Evolutionary conservation across 92 coral and sea anemone genomes (phyloP).

Genomic region (Chrysogorgia sp.): DNA sequence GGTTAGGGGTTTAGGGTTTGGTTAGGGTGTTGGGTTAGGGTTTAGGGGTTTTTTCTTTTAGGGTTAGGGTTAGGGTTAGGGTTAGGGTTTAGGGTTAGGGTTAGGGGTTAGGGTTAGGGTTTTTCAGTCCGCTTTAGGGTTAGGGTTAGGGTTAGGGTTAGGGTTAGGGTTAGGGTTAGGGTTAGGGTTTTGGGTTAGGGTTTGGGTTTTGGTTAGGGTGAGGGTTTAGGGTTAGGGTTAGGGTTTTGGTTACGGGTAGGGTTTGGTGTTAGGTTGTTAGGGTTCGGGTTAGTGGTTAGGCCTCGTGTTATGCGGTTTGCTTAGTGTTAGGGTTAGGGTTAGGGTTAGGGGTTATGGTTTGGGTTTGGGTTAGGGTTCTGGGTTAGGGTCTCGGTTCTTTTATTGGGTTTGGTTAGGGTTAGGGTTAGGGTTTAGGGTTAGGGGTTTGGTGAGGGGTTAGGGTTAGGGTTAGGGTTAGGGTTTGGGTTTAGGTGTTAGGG

Average conservation of each 20-base stretch:
- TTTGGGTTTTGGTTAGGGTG: slow-evolving; percentile 29
- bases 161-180: slow-evolving; percentile 40
- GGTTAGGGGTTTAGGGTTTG: slow-evolving; percentile 46
- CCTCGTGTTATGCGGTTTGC: slow-evolving; percentile 16
- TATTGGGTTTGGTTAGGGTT: slow-evolving; percentile 49
- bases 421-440: slow-evolving; percentile 48
- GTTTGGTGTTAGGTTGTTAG: slow-evolving; percentile 40
- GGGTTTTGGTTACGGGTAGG: slow-evolving; percentile 34
- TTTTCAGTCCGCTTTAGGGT: slow-evolving; percentile 21
- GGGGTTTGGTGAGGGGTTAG: slow-evolving; percentile 24
- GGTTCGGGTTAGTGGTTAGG: slow-evolving; percentile 44
- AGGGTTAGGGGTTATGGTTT: slow-evolving; percentile 48
- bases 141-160: slow-evolving; percentile 42
- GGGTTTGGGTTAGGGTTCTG: slow-evolving; percentile 56
- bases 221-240: slow-evolving; percentile 42
- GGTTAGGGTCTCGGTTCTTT: too few species aligned
- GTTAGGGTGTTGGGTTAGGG: slow-evolving; percentile 34
- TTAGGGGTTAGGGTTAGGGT: slow-evolving; percentile 22
- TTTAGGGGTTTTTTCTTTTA: neutral
- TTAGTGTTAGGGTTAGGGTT: slow-evolving; percentile 38
- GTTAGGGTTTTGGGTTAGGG: slow-evolving; percentile 30
- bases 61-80: slow-evolving; percentile 18
- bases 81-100: slow-evolving; percentile 24
- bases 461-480: slow-evolving; percentile 46
- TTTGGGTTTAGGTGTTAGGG: slow-evolving; percentile 41